A percentile compares a stretch with the other conserved stretches of the same genome.
Conservation (phyloP, 2,888 invertebrate species). For the Timema podura region DNA sequence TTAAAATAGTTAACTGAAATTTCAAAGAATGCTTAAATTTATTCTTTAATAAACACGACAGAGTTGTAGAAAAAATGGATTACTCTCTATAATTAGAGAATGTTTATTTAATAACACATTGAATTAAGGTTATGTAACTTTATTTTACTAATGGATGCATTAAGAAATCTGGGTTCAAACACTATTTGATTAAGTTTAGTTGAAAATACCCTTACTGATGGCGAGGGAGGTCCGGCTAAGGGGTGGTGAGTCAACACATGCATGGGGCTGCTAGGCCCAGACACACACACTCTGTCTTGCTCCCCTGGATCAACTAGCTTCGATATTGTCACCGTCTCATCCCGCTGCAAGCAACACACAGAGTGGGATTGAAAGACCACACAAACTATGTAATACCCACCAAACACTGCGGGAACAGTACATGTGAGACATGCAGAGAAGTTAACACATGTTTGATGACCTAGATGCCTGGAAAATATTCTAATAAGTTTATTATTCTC, state of each 20-base stretch:
- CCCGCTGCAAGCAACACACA: slow-evolving; percentile 26
- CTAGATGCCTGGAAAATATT: too few species aligned
- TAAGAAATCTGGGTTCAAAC: not conserved
- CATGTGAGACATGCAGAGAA: too few species aligned
- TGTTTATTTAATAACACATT: slow-evolving; percentile 14
- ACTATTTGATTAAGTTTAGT: not conserved
- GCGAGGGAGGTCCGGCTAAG: slow-evolving; percentile 18
- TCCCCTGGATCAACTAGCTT: slow-evolving; percentile 22
- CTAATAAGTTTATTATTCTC: too few species aligned
- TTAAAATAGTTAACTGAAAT: too few species aligned
- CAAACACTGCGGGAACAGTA: not conserved
- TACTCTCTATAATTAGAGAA: not conserved
- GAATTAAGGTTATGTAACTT: not conserved
- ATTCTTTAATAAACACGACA: too few species aligned
- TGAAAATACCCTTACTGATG: not conserved
- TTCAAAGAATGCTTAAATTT: too few species aligned
- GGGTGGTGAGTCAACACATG: slow-evolving; percentile 23
- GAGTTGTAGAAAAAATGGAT: too few species aligned
- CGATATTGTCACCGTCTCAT: slow-evolving; percentile 28
- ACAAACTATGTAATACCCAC: too few species aligned
- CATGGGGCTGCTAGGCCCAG: slow-evolving; percentile 27
- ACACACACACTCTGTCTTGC: slow-evolving; percentile 24
- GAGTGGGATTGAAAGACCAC: too few species aligned
- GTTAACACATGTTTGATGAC: too few species aligned
- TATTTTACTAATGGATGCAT: not conserved